Evolutionary conservation across 2,888 invertebrate species (phyloP).

Genomic region (Chloroclystis v-ata): DNA sequence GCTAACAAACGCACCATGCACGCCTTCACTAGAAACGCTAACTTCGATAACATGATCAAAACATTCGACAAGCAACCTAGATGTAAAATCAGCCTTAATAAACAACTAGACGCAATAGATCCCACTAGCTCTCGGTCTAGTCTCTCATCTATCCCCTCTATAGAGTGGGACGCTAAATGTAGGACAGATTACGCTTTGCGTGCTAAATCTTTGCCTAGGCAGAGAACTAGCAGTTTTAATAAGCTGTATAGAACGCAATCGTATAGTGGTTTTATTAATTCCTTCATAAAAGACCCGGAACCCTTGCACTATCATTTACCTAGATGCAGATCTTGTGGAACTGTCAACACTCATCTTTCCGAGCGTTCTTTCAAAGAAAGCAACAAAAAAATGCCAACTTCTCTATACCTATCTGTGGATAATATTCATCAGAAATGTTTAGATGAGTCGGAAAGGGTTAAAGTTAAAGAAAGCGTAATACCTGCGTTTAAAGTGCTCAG

Average conservation of each 20-base stretch:
- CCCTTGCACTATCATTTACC: slow-evolving; percentile 69
- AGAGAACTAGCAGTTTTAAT: slow-evolving; percentile 20
- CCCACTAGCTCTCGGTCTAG: slow-evolving; percentile 58
- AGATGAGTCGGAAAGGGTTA: slow-evolving; percentile 42
- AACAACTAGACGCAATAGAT: slow-evolving; percentile 34
- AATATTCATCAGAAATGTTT: slow-evolving; percentile 49
- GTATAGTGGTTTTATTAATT: slow-evolving; percentile 63
- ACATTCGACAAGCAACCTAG: slow-evolving; percentile 50
- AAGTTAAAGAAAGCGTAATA: slow-evolving; percentile 44
- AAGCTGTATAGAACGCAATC: slow-evolving; percentile 60
- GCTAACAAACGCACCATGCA: slow-evolving; percentile 48
- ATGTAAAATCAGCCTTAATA: slow-evolving; percentile 56
- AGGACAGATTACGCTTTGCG: slow-evolving; percentile 46
- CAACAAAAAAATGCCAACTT: slow-evolving; percentile 27
- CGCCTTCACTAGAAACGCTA: slow-evolving; percentile 53
- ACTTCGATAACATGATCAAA: slow-evolving; percentile 50
- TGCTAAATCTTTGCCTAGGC: slow-evolving; percentile 53
- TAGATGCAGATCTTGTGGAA: slow-evolving; percentile 52
- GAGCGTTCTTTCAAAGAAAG: slow-evolving; percentile 37
- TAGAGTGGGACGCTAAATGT: slow-evolving; percentile 60
- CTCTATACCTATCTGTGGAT: slow-evolving; percentile 51
- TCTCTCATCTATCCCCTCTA: slow-evolving; percentile 57
- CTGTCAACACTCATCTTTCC: slow-evolving; percentile 41
- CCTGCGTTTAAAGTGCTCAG: slow-evolving; percentile 47
- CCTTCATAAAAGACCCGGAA: slow-evolving; percentile 56